phyloP scores from a whole-genome alignment of 2,797 vertebrate species.

The Channa striata region DNA sequence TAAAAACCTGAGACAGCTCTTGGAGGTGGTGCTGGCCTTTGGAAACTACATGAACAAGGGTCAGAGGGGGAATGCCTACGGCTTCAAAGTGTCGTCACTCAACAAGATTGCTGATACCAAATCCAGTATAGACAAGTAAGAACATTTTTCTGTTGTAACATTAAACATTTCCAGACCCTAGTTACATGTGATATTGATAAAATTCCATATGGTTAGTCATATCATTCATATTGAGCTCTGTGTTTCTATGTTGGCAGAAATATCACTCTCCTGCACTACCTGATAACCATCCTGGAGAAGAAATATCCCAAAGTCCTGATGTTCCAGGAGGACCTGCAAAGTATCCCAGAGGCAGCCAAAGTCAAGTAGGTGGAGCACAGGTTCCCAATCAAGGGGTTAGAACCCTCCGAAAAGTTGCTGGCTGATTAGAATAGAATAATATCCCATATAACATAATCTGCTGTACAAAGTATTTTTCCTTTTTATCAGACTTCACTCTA shows the following conservation, averaged over 20 bases:
- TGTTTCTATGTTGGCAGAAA: slow-evolving; percentile 83
- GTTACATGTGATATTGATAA: slow-evolving; percentile 24
- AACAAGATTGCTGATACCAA: slow-evolving; percentile 99
- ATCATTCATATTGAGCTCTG: not conserved
- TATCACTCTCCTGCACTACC: slow-evolving; percentile 97
- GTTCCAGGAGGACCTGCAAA: slow-evolving; percentile 92
- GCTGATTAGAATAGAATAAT: too few relatives aligned
- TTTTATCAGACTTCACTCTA: too few relatives aligned
- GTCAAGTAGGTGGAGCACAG: slow-evolving; percentile 90
- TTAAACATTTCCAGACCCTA: slow-evolving; percentile 7
- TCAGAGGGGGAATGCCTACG: slow-evolving; percentile 96
- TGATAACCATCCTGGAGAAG: slow-evolving; percentile 98
- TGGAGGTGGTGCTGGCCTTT: slow-evolving; percentile 98
- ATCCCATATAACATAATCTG: too few relatives aligned
- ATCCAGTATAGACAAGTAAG: slow-evolving; percentile 99
- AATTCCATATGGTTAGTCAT: slow-evolving; percentile 20
- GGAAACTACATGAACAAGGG: slow-evolving; percentile 99
- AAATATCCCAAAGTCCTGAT: slow-evolving; percentile 95
- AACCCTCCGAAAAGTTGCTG: not conserved
- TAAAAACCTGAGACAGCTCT: slow-evolving; percentile 91
- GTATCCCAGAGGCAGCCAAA: slow-evolving; percentile 94
- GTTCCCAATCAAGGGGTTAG: not conserved
- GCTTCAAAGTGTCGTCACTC: slow-evolving; percentile 97
- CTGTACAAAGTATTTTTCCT: too few relatives aligned
- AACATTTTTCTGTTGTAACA: not conserved